Evolutionary conservation across 53 echinoderm and acorn worm species (phyloP), one percentile per base, ranked within the genome.

Genomic region (Actinopyga echinites): DNA sequence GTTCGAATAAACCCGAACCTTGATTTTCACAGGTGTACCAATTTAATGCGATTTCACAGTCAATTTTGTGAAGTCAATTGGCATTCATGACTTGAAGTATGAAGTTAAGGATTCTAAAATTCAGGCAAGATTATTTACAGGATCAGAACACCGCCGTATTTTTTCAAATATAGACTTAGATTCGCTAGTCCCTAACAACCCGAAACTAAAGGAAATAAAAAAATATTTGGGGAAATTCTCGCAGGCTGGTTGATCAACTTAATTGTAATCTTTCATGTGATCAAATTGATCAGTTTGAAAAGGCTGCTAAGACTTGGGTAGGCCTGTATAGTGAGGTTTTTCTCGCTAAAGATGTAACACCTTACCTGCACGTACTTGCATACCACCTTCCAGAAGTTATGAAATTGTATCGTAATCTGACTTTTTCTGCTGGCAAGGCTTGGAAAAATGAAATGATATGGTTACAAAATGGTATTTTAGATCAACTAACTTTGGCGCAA

Each of bases 101-200:
- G 69, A 68, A 36, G 32, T 68, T 33, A 36, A 68, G 7, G 6
- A 28, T 36, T 36, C 69, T 6, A 65, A 68, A 68, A 68, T 68
- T 68, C 36, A 68, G 69, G 15, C 69, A 33, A 68, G 69, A 36
- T 68, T 34, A 68, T 68, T 68, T 36, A 68, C 69, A 33, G 69
- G 69, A 12, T 2, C 38, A 2, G 38, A 62, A 62, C 62, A 25
- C 30, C 13, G 62, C 15, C 13, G 8, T 26, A 25, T 62, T 29
- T 23, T 71, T 33, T 4, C 11, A 64, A 64, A 64, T 20, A 64
- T 64, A 30, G 64, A 64, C 64, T 17, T 63, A 31, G 31, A 63
- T 20, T 30, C 13, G 1, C 21, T 8, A 64, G 21, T 64, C 30
- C 64, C 64, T 30, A n/a, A 17, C 17, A 17, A 64, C 32, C 64